Base-by-base conservation (phyloP, 2,113 vertebrate species). In the Dasypus novemcinctus region DNA sequence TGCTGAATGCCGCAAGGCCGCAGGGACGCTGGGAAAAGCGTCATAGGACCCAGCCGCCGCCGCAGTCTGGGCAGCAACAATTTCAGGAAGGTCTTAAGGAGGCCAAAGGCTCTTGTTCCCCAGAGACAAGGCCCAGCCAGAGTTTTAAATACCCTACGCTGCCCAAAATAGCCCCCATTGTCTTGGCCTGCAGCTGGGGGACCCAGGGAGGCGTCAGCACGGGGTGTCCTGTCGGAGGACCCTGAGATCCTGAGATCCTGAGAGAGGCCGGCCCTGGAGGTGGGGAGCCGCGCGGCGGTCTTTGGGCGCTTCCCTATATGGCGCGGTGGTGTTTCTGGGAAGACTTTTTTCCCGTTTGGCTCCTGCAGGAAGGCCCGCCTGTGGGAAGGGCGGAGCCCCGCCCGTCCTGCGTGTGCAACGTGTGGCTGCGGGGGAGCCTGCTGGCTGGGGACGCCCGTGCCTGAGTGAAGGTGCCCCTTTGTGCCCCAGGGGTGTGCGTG, bases 11-110 rank as follows among this genome's bases (percentile, higher is more conserved):
- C 4, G 9, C 1, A 7, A 61, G 87, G 49, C 75, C 64, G 61
- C 29, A 29, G 43, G 33, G 23, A 49, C 46, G 41, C 25, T 27
- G 49, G 49, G 88, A 69, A 71, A 2, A n/a, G 31, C 46, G n/a
- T n/a, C n/a, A 41, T n/a, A 52, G 79, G 63, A n/a, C 11, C 4
- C 36, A 85, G 93, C 86, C 78, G 86, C 79, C 63, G 25, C 69
- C 21, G 9, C 49, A 23, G 79, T 74, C 59, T 93, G 80, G 38
- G 74, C 7, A 83, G 90, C 15, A 81, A 96, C 95, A 96, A 96
- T 97, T 91, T 98, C 95, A 96, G 97, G 97, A 97, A 97, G 94
- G 88, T 86, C 63, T 92, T 95, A 31, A 5, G 1, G 29, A 85
- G 97, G 94, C 82, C 87, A 95, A 38, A 95, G 85, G 88, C 82